Evolutionary conservation across 2,888 invertebrate species (phyloP).

Genomic region (Zygogramma bicolorata): DNA sequence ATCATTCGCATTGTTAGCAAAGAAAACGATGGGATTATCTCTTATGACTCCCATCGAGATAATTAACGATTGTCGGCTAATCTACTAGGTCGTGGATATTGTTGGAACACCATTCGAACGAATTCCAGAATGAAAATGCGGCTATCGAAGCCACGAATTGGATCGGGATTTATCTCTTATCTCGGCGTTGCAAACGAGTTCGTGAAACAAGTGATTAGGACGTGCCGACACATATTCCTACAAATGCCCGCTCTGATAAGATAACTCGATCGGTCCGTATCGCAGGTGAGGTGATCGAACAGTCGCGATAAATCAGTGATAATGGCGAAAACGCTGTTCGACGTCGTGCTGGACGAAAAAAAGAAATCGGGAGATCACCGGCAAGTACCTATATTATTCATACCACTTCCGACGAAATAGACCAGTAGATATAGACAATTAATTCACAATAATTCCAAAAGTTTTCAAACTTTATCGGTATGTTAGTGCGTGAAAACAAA

Average conservation of each 20-base stretch:
- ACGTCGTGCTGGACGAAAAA: conserved; percentile 42
- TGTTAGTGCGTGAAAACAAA: too few species aligned
- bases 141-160: background rate
- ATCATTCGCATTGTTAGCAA: background rate
- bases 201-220: background rate
- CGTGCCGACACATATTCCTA: conserved; percentile 1
- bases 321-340: conserved; percentile 42
- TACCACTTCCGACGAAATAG: too few species aligned
- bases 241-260: background rate
- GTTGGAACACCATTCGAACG: background rate
- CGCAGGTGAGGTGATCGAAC: background rate
- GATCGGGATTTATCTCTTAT: background rate
- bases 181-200: background rate
- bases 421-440: too few species aligned
- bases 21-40: background rate
- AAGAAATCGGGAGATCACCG: conserved; percentile 31
- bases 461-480: too few species aligned
- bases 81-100: background rate
- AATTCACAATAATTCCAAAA: too few species aligned
- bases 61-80: background rate
- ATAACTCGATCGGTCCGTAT: background rate
- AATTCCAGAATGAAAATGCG: conserved; percentile 1
- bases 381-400: conserved; percentile 41
- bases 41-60: background rate
- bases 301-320: conserved; percentile 10